Evolutionary conservation across 1,140 invertebrate genomes (phyloP), one percentile per base, ranked within the genome.

Genomic region (Drosophila suzukii): DNA sequence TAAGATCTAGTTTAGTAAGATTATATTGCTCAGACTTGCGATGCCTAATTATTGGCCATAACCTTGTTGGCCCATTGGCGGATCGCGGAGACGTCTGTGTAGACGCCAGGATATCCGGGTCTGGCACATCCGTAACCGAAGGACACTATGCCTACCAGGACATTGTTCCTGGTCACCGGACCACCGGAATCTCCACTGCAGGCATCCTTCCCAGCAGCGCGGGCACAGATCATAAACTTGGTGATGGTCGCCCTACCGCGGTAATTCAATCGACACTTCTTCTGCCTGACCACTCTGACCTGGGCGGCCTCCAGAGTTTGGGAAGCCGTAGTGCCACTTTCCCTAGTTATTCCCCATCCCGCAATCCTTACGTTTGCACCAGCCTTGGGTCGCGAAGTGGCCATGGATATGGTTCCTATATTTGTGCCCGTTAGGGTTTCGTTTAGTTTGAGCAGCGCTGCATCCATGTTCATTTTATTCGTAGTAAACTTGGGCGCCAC

Each of bases 171-270:
- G 1, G 54, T 49, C 7, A 36, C 50, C 0, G 75, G 44, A 4
- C 83, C 83, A 4, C 83, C 83, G 0, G 83, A 86, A 41, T 86
- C 83, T 0, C 83, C 83, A 38, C 71, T 79, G 75, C 83, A 86
- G 0, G 83, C 30, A 47, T 86, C 83, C 53, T 39, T 62, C 5
- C 49, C 34, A 5, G 5, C 15, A 6, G 32, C 59, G 0, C 53
- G 47, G 13, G 75, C 83, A 46, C 83, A 86, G 24, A 88, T 63
- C 83, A 86, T 86, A n/a, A 17, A 53, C 0, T 5, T 32, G 4
- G 79, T 80, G 30, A 88, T 83, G 10, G 41, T 27, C 5, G 71
- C 51, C 15, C 24, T 7, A 7, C 43, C 13, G 2, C 39, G 13
- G 13, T 86, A 86, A 0, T 53, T 32, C 0, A 0, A 6, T 0